Conservation (phyloP, 2,113 vertebrate genomes). For the Dendrocopos noguchii region DNA sequence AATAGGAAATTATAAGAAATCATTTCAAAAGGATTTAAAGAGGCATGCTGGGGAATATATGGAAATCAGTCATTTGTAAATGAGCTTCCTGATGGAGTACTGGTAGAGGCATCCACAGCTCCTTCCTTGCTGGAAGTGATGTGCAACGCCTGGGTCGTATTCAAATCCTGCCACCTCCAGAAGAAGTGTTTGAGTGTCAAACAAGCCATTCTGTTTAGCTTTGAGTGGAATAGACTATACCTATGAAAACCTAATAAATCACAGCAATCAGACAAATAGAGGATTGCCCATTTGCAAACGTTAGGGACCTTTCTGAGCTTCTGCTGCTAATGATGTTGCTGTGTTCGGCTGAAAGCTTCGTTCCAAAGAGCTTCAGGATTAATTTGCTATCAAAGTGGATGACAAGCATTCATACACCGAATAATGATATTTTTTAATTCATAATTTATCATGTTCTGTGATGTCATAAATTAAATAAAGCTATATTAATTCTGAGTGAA, state of each 20-base stretch:
- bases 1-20: not conserved
- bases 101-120: not conserved
- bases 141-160: not conserved
- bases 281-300: not conserved
- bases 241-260: not conserved
- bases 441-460: slow-evolving; percentile 66
- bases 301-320: not conserved
- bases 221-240: not conserved
- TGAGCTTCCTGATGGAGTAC: not conserved
- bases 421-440: slow-evolving; percentile 71
- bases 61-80: not conserved
- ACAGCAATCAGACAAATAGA: not conserved
- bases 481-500: slow-evolving; percentile 51
- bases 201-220: not conserved
- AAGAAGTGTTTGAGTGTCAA: not conserved
- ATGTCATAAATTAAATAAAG: slow-evolving; percentile 71
- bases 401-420: slow-evolving; percentile 52
- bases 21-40: not conserved
- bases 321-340: not conserved
- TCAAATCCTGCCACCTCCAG: not conserved
- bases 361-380: slow-evolving; percentile 39
- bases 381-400: slow-evolving; percentile 58
- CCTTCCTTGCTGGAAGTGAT: not conserved
- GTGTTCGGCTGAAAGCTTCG: not conserved
- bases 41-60: not conserved